phyloP scores from a whole-genome alignment of 2,113 vertebrate genomes.

The Pollachius pollachius region DNA sequence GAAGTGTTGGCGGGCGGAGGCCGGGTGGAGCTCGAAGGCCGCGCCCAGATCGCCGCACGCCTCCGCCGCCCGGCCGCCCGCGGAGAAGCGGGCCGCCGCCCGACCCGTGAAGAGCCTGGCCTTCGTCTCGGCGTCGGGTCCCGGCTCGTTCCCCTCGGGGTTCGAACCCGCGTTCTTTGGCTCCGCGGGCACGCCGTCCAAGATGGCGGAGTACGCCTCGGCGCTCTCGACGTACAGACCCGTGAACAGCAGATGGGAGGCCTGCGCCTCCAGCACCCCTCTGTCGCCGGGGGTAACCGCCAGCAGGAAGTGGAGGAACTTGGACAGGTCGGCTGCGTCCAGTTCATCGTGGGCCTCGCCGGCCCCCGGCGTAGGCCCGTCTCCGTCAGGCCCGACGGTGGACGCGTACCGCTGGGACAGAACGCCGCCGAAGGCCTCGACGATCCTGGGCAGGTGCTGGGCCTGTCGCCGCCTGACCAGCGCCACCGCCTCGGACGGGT shows the following conservation, averaged over 20 bases:
- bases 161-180: conserved; percentile 22
- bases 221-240: conserved; percentile 76
- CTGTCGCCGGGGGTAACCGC: conserved; percentile 67
- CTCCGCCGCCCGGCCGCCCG: conserved; percentile 65
- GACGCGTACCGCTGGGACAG: conserved; percentile 32
- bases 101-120: conserved; percentile 73
- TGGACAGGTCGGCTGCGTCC: conserved; percentile 24
- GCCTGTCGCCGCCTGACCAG: conserved; percentile 76
- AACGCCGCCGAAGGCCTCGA: conserved; percentile 65
- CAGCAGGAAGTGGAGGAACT: conserved; percentile 71
- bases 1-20: conserved; percentile 69
- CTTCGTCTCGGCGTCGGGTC: conserved; percentile 40
- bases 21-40: conserved; percentile 77
- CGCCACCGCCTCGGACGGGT: conserved; percentile 55
- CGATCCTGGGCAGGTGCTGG: conserved; percentile 73
- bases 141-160: conserved; percentile 10
- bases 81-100: conserved; percentile 78
- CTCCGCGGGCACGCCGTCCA: conserved; percentile 38
- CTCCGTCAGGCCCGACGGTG: conserved; percentile 19
- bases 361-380: conserved; percentile 5
- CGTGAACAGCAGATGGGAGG: conserved; percentile 67
- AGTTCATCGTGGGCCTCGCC: conserved; percentile 3
- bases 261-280: conserved; percentile 61
- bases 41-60: conserved; percentile 76
- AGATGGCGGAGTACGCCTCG: conserved; percentile 65